Conservation (phyloP, 2,113 vertebrate species). For the Plectropomus leopardus region DNA sequence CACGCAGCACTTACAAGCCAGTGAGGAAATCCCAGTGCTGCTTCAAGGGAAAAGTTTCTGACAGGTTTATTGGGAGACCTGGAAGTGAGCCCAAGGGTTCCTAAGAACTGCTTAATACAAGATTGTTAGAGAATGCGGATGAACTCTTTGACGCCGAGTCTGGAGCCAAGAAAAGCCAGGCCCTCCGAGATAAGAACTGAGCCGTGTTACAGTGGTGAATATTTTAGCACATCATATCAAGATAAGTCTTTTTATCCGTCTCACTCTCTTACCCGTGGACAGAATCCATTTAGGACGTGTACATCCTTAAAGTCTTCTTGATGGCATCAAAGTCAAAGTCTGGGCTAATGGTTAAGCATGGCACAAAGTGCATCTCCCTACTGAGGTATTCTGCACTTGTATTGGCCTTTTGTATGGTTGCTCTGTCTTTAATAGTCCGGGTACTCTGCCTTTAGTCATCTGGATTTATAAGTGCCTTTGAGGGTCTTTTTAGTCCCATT, state of each 20-base stretch:
- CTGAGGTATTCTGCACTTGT: slow-evolving; percentile 40
- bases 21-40: slow-evolving; percentile 56
- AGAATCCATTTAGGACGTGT: slow-evolving; percentile 63
- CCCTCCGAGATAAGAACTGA: slow-evolving; percentile 49
- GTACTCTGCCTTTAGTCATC: slow-evolving; percentile 46
- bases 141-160: slow-evolving; percentile 43
- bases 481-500: slow-evolving; percentile 33
- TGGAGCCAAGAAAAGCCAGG: slow-evolving; percentile 48
- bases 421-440: slow-evolving; percentile 60
- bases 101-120: slow-evolving; percentile 52
- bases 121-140: slow-evolving; percentile 57
- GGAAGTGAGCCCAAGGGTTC: slow-evolving; percentile 45
- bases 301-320: slow-evolving; percentile 44
- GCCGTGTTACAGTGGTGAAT: slow-evolving; percentile 59
- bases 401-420: slow-evolving; percentile 45
- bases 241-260: slow-evolving; percentile 73
- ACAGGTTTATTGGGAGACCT: slow-evolving; percentile 65
- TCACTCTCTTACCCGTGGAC: slow-evolving; percentile 56
- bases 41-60: slow-evolving; percentile 67
- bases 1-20: slow-evolving; percentile 28
- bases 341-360: slow-evolving; percentile 51
- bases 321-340: slow-evolving; percentile 64
- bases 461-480: slow-evolving; percentile 52
- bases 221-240: slow-evolving; percentile 67
- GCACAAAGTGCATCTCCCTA: slow-evolving; percentile 56